Percentiles rank a stretch among this genome's conserved stretches.
Evolutionary conservation across 2,888 invertebrate species (phyloP).

Genomic region (Bugulina stolonifera): DNA sequence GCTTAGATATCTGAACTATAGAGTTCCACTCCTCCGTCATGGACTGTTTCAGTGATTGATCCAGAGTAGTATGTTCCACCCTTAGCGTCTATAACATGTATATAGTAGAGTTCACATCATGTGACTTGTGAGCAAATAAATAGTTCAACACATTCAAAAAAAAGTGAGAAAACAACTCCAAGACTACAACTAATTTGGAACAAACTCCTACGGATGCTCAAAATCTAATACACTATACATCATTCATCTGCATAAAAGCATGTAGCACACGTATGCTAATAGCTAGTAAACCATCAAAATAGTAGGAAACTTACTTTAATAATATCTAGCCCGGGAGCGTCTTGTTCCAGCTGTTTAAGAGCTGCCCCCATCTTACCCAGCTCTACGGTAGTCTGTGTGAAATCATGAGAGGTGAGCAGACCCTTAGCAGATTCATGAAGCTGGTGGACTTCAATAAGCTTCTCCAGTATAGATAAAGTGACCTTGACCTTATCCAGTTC

Average conservation of each 20-base stretch:
- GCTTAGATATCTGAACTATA: neutral
- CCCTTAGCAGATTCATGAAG: neutral
- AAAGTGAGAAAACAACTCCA: too few species aligned
- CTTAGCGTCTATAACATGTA: neutral
- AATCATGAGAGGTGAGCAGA: neutral
- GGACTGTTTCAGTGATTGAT: neutral
- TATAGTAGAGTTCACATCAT: too few species aligned
- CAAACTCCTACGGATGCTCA: too few species aligned
- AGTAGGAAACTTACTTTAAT: constrained; percentile 10
- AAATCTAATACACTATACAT: too few species aligned
- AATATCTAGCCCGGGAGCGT: neutral
- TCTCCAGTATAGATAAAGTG: neutral
- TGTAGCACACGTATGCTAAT: too few species aligned
- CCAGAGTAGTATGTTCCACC: neutral
- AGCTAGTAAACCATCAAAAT: too few species aligned
- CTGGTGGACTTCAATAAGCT: neutral
- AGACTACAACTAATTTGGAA: too few species aligned
- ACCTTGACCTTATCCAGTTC: constrained; percentile 1
- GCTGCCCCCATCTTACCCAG: neutral
- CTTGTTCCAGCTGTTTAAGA: neutral
- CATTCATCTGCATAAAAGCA: too few species aligned
- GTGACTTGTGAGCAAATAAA: too few species aligned
- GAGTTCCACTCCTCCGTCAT: constrained; percentile 10
- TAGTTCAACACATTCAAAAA: too few species aligned
- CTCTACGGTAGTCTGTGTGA: neutral